Conservation (phyloP, 2,888 invertebrate species). For the Seladonia tumulorum region DNA sequence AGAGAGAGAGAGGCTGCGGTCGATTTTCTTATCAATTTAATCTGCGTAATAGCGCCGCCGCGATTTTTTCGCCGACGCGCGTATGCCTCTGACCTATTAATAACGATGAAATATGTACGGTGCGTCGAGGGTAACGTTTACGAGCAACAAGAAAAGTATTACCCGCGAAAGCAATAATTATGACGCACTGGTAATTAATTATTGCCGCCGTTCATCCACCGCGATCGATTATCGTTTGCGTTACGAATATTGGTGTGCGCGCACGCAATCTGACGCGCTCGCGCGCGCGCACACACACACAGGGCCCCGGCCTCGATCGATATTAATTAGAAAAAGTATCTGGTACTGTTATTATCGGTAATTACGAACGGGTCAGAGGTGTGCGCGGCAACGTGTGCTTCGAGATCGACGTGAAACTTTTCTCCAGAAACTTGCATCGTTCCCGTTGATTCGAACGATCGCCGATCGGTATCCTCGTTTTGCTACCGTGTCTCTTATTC, state of each 20-base stretch:
- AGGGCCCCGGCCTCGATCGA: slow-evolving; percentile 19
- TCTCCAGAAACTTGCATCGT: background rate
- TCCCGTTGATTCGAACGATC: background rate
- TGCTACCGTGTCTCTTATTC: background rate
- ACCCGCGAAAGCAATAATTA: slow-evolving; percentile 65
- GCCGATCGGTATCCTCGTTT: background rate
- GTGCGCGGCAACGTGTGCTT: background rate
- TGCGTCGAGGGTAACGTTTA: slow-evolving; percentile 47
- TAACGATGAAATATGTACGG: slow-evolving; percentile 58
- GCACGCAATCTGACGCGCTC: slow-evolving; percentile 15
- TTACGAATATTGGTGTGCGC: slow-evolving; percentile 52
- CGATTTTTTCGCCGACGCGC: background rate
- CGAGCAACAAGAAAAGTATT: slow-evolving; percentile 50
- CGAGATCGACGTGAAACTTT: slow-evolving; percentile 26
- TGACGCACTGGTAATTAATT: slow-evolving; percentile 67
- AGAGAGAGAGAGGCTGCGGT: background rate
- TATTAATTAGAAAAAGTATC: slow-evolving; percentile 56
- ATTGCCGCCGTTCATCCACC: slow-evolving; percentile 48
- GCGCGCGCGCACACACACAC: slow-evolving; percentile 10
- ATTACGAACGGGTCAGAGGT: slow-evolving; percentile 59
- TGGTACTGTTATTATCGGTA: slow-evolving; percentile 64
- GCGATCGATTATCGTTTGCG: slow-evolving; percentile 61
- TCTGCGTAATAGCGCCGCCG: slow-evolving; percentile 46
- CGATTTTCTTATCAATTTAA: slow-evolving; percentile 49
- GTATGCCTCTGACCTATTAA: slow-evolving; percentile 59